Base-by-base conservation (phyloP, 53 echinoderm and acorn worm species). In the Hippasteria phrygiana region DNA sequence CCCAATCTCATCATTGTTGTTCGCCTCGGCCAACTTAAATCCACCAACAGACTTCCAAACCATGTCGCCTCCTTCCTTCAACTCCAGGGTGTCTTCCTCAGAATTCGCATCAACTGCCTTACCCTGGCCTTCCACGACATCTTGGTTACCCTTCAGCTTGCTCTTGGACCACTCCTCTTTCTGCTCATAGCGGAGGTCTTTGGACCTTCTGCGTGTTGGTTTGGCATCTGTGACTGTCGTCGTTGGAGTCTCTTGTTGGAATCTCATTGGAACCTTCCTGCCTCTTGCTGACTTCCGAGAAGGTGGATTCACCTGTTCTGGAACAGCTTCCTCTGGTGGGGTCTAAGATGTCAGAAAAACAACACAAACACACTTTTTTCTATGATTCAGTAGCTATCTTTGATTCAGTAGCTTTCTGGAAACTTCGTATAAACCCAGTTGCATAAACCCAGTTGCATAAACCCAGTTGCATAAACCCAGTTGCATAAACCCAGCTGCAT, bases 181-280 rank as follows among this genome's bases (percentile, higher is more conserved):
- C 17, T 20, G 20, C 2, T n/a, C 32, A 3, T 18, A 35, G 38
- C 70, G 14, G 13, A 85, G 47, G 10, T 85, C 70, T 35, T 51
- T 50, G 1, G 50, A 77, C 75, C 87, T 95, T 28, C 89, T 91
- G 53, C 95, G 77, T 4, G 91, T 93, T 7, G 95, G 95, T 12
- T 83, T 91, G 34, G 95, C 95, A 87, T 95, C 95, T 4, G 85
- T 85, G 22, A 82, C 16, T 45, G 14, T 4, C 17, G 33, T 70
- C 2, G 38, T 47, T 12, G 12, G 28, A 20, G 5, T 37, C 2
- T 65, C 34, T n/a, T 67, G 70, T 70, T 47, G 47, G 38, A 70
- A 22, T 50, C 64, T 89, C 3, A 53, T 62, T 32, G 75, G 50
- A 14, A 27, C 75, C 74, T 81, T 90, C 45, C 73, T 90, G 13